A percentile compares a stretch with the other conserved stretches of the same genome.
Conservation (phyloP, 1,140 invertebrate species). For the Solenopsis fugax region DNA sequence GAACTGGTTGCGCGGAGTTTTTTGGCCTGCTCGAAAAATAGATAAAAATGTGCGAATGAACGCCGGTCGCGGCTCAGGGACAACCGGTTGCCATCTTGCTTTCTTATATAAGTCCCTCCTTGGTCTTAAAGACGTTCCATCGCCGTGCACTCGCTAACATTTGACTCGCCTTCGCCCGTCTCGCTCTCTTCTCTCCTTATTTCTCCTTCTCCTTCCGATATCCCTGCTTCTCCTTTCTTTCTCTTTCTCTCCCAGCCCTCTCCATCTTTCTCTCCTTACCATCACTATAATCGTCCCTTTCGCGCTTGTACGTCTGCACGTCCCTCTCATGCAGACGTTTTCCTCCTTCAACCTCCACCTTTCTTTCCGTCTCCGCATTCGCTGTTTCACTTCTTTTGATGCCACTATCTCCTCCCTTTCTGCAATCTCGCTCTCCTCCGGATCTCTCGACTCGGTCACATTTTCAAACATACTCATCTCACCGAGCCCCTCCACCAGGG, state of each 20-base stretch:
- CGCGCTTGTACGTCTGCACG: conserved; percentile 3
- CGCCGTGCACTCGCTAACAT: conserved; percentile 78
- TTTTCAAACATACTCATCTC: conserved; percentile 69
- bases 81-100: conserved; percentile 87
- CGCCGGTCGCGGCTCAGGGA: conserved; percentile 84
- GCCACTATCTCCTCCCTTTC: conserved; percentile 55
- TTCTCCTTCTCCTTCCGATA: conserved; percentile 58
- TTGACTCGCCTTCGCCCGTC: conserved; percentile 76
- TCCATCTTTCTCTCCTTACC: conserved; percentile 32
- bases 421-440: conserved; percentile 56
- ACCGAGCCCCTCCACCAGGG: conserved; percentile 29
- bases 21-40: conserved; percentile 85
- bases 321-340: conserved; percentile 19
- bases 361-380: conserved; percentile 51
- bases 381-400: conserved; percentile 46
- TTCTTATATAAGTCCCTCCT: conserved; percentile 86
- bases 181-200: conserved; percentile 60
- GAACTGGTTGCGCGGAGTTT: conserved; percentile 79
- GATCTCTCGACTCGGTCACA: conserved; percentile 70
- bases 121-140: conserved; percentile 83
- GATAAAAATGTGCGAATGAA: conserved; percentile 87
- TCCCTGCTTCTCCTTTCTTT: conserved; percentile 18
- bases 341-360: conserved; percentile 61
- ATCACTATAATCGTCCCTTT: conserved; percentile 58
- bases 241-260: conserved; percentile 22